Percentiles rank a stretch among this genome's conserved stretches.
phyloP scores from a whole-genome alignment of 2,797 vertebrate species.

The Linurgus olivaceus region DNA sequence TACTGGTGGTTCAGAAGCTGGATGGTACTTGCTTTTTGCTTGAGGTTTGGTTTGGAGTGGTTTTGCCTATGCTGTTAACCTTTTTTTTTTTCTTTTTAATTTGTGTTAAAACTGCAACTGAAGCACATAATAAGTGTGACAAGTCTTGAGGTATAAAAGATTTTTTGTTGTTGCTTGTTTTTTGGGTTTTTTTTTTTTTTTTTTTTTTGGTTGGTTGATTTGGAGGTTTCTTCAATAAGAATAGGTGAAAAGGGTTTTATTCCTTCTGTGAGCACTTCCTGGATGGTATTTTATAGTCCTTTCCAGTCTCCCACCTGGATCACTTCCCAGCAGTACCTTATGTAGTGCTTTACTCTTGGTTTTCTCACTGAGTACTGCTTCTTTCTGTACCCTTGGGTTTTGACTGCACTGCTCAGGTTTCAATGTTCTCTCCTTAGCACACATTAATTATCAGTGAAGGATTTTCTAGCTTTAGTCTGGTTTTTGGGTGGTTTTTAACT shows the following conservation, averaged over 20 bases:
- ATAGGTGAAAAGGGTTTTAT: neutral
- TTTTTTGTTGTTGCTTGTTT: neutral
- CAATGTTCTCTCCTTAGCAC: neutral
- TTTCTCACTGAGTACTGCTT: neutral
- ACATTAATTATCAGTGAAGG: neutral
- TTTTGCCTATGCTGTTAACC: accelerated
- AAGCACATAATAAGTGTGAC: neutral
- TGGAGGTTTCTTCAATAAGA: neutral
- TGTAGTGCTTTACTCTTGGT: neutral
- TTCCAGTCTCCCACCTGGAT: neutral
- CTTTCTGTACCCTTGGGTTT: neutral
- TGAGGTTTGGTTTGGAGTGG: neutral
- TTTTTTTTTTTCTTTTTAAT: accelerated
- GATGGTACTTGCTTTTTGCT: accelerated
- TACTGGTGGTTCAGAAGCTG: neutral
- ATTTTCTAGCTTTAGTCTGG: neutral
- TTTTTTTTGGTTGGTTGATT: neutral
- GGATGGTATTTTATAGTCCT: neutral
- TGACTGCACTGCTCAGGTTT: neutral
- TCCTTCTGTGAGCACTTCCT: neutral
- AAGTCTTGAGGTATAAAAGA: neutral
- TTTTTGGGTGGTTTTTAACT: no score
- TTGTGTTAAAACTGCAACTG: neutral
- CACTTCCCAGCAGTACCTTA: neutral
- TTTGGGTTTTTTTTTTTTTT: no score